A percentile compares a stretch with the other conserved stretches of the same genome.
phyloP scores from a whole-genome alignment of 2,797 vertebrate species.

The Sebastes baramenuke region DNA sequence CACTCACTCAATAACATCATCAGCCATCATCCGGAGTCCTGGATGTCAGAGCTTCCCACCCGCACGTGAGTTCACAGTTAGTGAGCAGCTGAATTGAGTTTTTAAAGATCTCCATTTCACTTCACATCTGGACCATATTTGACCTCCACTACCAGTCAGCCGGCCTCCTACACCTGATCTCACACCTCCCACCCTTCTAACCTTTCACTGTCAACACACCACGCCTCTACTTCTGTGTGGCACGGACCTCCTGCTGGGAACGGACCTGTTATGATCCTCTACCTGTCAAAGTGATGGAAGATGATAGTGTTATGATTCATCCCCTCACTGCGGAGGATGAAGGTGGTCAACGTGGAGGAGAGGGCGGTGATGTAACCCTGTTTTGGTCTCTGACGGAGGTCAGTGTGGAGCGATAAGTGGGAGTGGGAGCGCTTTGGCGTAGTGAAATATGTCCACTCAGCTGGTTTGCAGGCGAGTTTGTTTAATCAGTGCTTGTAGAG shows the following conservation, averaged over 20 bases:
- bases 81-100: background rate
- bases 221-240: slow-evolving; percentile 46
- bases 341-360: background rate
- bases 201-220: slow-evolving; percentile 69
- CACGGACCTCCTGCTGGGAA: slow-evolving; percentile 30
- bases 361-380: background rate
- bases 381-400: slow-evolving; percentile 25
- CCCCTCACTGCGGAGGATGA: background rate
- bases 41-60: background rate
- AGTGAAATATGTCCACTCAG: slow-evolving; percentile 6
- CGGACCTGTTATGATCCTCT: slow-evolving; percentile 53
- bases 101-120: slow-evolving; percentile 17
- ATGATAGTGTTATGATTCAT: slow-evolving; percentile 46
- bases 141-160: slow-evolving; percentile 7
- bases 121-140: slow-evolving; percentile 41
- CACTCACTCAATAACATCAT: background rate
- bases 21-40: too few species aligned
- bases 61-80: background rate
- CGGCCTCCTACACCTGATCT: slow-evolving; percentile 20
- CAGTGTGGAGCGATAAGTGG: background rate
- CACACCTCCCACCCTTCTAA: slow-evolving; percentile 64
- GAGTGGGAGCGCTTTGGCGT: background rate
- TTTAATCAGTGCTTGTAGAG: background rate
- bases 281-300: slow-evolving; percentile 32
- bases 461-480: slow-evolving; percentile 7